These are phyloP conservation scores for Eurypyga helias DNA, from an alignment of 2,113 vertebrate genomes.

Conservation along the genomic window DNA sequence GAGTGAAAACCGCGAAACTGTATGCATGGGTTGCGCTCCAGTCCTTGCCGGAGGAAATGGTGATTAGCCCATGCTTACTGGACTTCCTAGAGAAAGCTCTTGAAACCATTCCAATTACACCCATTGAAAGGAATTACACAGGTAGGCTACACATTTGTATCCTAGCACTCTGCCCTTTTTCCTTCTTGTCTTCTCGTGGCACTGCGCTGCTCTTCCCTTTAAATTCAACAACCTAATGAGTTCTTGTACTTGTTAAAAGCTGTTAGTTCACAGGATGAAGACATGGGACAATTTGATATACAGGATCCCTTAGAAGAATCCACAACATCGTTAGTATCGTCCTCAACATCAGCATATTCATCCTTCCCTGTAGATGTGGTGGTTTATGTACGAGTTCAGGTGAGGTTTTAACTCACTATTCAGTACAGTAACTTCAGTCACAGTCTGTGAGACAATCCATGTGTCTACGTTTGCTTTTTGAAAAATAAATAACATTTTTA, in stretches of 20 bases:
- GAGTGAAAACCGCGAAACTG: slow-evolving; percentile 94
- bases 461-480: background rate
- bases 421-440: background rate
- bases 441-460: background rate
- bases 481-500: background rate
- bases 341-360: slow-evolving; percentile 92
- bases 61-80: slow-evolving; percentile 95
- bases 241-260: slow-evolving; percentile 73
- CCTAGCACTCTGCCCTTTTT: background rate
- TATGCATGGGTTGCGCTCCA: slow-evolving; percentile 98
- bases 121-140: slow-evolving; percentile 91
- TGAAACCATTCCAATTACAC: slow-evolving; percentile 98
- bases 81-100: slow-evolving; percentile 98
- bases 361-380: slow-evolving; percentile 99
- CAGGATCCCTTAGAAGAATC: slow-evolving; percentile 95
- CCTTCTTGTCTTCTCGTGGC: background rate
- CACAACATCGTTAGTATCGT: slow-evolving; percentile 92
- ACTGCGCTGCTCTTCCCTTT: background rate
- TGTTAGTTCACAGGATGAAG: slow-evolving; percentile 92
- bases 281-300: slow-evolving; percentile 94
- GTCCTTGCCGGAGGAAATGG: slow-evolving; percentile 98
- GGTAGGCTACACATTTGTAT: slow-evolving; percentile 48
- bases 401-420: slow-evolving; percentile 46
- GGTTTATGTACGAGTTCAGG: slow-evolving; percentile 98
- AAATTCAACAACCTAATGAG: background rate